A percentile compares a stretch with the other conserved stretches of the same genome.
phyloP scores from a whole-genome alignment of 2,797 vertebrate species.

The Falco biarmicus region DNA sequence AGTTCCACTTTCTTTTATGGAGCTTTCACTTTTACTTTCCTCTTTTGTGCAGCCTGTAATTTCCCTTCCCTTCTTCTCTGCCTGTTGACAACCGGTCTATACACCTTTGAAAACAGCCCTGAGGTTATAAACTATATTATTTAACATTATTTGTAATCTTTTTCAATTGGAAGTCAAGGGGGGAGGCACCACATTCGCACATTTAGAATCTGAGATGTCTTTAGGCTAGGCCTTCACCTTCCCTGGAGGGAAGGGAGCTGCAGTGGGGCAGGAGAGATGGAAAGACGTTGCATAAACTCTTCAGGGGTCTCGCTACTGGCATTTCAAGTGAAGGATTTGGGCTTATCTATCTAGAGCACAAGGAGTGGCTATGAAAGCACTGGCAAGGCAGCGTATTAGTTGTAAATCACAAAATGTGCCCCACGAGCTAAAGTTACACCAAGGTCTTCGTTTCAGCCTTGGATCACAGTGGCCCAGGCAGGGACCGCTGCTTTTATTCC shows the following conservation, averaged over 20 bases:
- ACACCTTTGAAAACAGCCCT: conserved; percentile 78
- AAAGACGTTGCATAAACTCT: conserved; percentile 21
- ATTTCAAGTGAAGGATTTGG: conserved; percentile 7
- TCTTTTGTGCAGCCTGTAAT: conserved; percentile 96
- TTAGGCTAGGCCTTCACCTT: conserved; percentile 29
- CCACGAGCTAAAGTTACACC: background rate
- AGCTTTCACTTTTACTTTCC: conserved; percentile 89
- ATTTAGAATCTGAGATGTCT: conserved; percentile 17
- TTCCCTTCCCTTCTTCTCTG: conserved; percentile 82
- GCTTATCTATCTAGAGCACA: background rate
- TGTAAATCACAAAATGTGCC: background rate
- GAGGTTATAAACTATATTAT: conserved; percentile 83
- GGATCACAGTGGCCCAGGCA: background rate
- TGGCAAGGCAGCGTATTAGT: background rate
- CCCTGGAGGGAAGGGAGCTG: conserved; percentile 44
- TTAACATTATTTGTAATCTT: conserved; percentile 82
- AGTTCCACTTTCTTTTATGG: conserved; percentile 95
- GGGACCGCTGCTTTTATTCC: background rate
- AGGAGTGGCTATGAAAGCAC: background rate
- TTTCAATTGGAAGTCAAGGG: conserved; percentile 76
- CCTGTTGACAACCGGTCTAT: conserved; percentile 80
- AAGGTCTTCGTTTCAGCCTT: background rate
- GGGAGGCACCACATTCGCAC: conserved; percentile 26
- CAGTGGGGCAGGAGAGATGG: background rate
- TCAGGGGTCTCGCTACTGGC: background rate